Evolutionary conservation across 2,888 invertebrate genomes (phyloP).

Genomic region (Andrena minutula): DNA sequence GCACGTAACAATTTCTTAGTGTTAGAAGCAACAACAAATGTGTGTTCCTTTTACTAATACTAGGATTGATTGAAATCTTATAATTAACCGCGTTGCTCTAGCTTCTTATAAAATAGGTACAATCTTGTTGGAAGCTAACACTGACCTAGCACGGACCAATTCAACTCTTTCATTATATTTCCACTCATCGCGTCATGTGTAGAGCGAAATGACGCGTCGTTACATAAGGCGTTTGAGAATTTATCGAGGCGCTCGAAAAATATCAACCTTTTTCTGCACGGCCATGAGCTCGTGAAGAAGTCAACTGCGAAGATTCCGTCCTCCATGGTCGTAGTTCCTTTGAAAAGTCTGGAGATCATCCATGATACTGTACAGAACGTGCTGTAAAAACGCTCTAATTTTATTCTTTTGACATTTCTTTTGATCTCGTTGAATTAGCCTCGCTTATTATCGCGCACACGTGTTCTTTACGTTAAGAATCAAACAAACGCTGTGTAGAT

Average conservation of each 20-base stretch:
- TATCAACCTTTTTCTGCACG: background rate
- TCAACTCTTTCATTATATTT: slow-evolving; percentile 11
- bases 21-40: too few relatives aligned
- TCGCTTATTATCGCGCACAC: background rate
- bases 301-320: background rate
- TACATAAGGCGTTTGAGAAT: slow-evolving; percentile 7
- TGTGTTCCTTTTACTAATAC: background rate
- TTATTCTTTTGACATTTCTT: slow-evolving; percentile 8
- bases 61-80: background rate
- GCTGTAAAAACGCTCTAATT: slow-evolving; percentile 6
- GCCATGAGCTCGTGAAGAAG: background rate
- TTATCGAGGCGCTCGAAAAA: background rate
- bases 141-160: background rate
- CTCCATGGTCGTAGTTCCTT: background rate
- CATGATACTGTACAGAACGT: background rate
- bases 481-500: background rate
- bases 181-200: background rate
- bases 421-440: slow-evolving; percentile 9
- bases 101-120: background rate
- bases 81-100: too few relatives aligned
- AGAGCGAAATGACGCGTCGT: background rate
- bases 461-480: background rate
- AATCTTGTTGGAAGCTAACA: background rate
- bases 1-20: too few relatives aligned
- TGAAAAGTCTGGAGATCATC: slow-evolving; percentile 5